Evolutionary conservation across 2,888 invertebrate genomes (phyloP).

Genomic region (Agriopis leucophaearia): DNA sequence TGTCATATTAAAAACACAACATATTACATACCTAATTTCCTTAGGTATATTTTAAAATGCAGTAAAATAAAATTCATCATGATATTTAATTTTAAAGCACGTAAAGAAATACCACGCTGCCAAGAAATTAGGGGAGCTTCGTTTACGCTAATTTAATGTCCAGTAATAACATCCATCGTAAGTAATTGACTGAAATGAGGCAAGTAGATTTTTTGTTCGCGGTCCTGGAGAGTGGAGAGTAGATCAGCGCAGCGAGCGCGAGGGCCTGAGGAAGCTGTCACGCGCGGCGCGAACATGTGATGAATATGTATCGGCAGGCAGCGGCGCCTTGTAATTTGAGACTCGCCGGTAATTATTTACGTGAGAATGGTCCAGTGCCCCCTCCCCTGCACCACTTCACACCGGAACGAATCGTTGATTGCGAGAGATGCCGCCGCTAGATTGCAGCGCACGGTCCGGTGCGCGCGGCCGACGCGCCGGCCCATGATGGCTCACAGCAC

Average conservation of each 20-base stretch:
- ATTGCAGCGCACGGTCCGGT: constrained; percentile 73
- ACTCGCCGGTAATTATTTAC: constrained; percentile 85
- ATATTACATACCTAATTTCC: no score
- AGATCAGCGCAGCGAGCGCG: constrained; percentile 19
- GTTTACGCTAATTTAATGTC: constrained; percentile 39
- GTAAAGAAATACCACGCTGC: constrained; percentile 6
- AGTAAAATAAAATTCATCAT: no score
- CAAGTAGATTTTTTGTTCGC: constrained; percentile 50
- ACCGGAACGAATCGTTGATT: constrained; percentile 84
- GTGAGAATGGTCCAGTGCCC: constrained; percentile 77
- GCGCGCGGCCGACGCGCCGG: constrained; percentile 34
- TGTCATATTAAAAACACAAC: no score
- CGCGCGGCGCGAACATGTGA: constrained; percentile 82
- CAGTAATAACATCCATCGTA: constrained; percentile 38
- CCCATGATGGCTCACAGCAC: not conserved
- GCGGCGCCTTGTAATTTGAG: constrained; percentile 86
- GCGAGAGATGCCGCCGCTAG: constrained; percentile 80
- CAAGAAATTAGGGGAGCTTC: constrained; percentile 29
- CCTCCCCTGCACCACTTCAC: constrained; percentile 53
- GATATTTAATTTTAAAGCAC: not conserved
- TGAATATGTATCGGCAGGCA: constrained; percentile 83
- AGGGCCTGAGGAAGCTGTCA: constrained; percentile 82
- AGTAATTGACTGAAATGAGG: constrained; percentile 54
- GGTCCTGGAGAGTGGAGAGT: constrained; percentile 15
- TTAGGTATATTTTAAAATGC: no score